Conservation (phyloP, 2,888 invertebrate species). For the Meganola albula region DNA sequence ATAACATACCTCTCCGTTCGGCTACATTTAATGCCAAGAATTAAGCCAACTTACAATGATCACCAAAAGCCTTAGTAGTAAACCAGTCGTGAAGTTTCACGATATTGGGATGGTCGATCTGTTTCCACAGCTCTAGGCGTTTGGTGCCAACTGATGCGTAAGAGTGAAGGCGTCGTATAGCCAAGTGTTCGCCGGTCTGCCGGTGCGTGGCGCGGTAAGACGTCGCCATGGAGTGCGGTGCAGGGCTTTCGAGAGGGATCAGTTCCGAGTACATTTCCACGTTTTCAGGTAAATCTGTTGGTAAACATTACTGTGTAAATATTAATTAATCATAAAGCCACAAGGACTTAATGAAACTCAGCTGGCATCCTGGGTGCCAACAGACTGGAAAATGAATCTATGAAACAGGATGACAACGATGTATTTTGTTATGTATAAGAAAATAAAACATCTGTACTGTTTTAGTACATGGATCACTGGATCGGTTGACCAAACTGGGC, state of each 20-base stretch:
- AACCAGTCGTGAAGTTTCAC: conserved; percentile 95
- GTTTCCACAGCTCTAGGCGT: conserved; percentile 97
- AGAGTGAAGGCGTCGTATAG: conserved; percentile 92
- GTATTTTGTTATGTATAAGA: too few species aligned
- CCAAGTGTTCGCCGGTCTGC: conserved; percentile 90
- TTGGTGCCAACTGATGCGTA: conserved; percentile 88
- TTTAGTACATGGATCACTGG: too few species aligned
- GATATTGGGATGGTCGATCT: conserved; percentile 95
- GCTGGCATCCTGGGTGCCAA: too few species aligned
- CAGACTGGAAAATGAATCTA: too few species aligned
- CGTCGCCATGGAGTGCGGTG: conserved; percentile 85
- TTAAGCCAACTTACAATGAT: conserved; percentile 94
- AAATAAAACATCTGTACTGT: too few species aligned
- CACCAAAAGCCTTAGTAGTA: conserved; percentile 96
- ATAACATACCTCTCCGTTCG: too few species aligned
- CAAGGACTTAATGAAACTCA: too few species aligned
- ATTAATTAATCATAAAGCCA: too few species aligned
- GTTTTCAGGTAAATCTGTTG: conserved; percentile 87
- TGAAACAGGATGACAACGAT: too few species aligned
- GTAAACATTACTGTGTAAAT: neutral
- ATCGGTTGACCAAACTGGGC: too few species aligned
- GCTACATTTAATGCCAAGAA: too few species aligned
- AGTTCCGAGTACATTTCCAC: conserved; percentile 95
- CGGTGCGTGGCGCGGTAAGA: conserved; percentile 93
- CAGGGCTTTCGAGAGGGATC: conserved; percentile 86